Evolutionary conservation across 2,797 vertebrate species (phyloP).

Genomic region (Pangasius macronema): DNA sequence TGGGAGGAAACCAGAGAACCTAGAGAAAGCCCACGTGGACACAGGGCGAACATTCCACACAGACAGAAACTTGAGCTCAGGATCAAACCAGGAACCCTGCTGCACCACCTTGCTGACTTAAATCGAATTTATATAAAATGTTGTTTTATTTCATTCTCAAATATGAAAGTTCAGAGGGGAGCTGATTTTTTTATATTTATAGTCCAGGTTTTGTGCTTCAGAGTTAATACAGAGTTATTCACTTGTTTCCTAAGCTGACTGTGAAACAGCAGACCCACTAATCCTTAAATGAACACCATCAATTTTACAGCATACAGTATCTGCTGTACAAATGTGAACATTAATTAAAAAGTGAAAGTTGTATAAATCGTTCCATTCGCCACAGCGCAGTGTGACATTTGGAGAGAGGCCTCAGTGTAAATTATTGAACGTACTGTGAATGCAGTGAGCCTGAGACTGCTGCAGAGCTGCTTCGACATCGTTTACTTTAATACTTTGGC

Average conservation of each 20-base stretch:
- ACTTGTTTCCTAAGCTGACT: neutral
- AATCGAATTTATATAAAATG: neutral
- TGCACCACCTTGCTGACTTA: neutral
- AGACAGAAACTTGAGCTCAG: neutral
- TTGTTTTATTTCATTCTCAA: neutral
- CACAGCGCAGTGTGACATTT: neutral
- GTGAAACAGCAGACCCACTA: neutral
- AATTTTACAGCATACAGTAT: neutral
- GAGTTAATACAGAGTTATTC: neutral
- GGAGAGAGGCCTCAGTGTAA: constrained; percentile 22
- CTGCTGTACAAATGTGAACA: constrained; percentile 3
- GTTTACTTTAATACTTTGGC: constrained; percentile 36
- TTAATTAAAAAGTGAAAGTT: constrained; percentile 16
- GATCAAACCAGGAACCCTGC: neutral
- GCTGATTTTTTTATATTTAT: neutral
- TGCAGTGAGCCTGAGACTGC: neutral
- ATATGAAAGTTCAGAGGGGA: neutral
- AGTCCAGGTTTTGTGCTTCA: neutral
- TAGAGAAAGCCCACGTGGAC: neutral
- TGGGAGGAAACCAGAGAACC: neutral
- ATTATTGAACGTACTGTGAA: constrained; percentile 30
- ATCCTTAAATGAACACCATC: neutral
- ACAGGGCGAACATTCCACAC: neutral
- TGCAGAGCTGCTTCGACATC: constrained; percentile 24
- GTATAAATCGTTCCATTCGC: constrained; percentile 2